Conservation (phyloP, 2,888 invertebrate genomes). For the Polyommatus icarus region DNA sequence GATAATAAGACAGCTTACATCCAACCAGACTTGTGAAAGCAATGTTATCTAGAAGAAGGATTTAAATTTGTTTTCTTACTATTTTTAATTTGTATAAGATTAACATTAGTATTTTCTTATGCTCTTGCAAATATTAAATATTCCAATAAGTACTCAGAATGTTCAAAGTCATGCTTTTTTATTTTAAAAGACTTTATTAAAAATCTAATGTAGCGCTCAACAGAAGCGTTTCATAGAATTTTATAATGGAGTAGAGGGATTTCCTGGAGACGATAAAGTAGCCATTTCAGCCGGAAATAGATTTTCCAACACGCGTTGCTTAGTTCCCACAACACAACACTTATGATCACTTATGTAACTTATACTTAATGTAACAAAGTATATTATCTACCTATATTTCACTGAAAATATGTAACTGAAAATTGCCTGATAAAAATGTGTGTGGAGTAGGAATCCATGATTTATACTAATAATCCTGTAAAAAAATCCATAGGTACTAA, state of each 20-base stretch:
- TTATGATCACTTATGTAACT: slow-evolving; percentile 9
- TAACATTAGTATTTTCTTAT: neutral
- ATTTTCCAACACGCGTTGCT: neutral
- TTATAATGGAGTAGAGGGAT: slow-evolving; percentile 5
- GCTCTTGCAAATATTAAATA: neutral
- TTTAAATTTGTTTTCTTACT: too few relatives aligned
- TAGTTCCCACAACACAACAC: neutral
- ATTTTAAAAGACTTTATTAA: neutral
- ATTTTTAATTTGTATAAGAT: too few relatives aligned
- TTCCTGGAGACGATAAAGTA: neutral
- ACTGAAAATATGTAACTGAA: neutral
- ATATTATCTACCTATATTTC: neutral
- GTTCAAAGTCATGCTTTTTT: neutral
- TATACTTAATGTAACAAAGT: neutral
- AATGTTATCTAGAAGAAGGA: too few relatives aligned
- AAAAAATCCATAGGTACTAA: too few relatives aligned
- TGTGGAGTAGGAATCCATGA: too few relatives aligned
- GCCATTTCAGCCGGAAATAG: slow-evolving; percentile 14
- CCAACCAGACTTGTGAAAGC: too few relatives aligned
- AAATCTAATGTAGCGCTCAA: neutral
- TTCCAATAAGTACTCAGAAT: neutral
- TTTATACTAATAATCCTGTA: too few relatives aligned
- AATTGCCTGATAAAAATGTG: too few relatives aligned
- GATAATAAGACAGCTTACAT: too few relatives aligned
- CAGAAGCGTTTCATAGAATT: neutral